A percentile compares a stretch with the other conserved stretches of the same genome.
Evolutionary conservation across 2,888 invertebrate genomes (phyloP).

Genomic region (Apodemia mormo): DNA sequence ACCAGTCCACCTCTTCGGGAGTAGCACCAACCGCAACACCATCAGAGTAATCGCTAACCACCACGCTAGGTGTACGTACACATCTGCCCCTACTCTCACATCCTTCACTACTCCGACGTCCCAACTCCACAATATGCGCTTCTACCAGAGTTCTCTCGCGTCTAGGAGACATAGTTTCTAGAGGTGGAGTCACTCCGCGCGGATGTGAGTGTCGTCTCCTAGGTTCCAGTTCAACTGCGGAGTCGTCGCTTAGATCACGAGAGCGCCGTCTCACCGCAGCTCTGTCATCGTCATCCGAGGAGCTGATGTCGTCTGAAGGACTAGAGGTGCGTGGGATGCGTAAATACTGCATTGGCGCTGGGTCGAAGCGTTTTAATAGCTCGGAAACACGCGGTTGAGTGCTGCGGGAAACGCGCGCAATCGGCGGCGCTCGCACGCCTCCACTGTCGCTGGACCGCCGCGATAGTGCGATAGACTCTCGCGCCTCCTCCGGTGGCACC

Average conservation of each 20-base stretch:
- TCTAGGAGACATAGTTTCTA: conserved; percentile 67
- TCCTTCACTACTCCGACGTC: conserved; percentile 76
- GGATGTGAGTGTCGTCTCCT: conserved; percentile 68
- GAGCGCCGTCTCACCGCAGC: conserved; percentile 71
- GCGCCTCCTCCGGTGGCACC: conserved; percentile 50
- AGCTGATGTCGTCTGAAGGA: conserved; percentile 70
- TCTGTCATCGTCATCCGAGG: conserved; percentile 75
- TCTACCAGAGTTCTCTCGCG: conserved; percentile 72
- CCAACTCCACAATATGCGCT: conserved; percentile 81
- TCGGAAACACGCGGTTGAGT: conserved; percentile 73
- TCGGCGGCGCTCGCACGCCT: conserved; percentile 64
- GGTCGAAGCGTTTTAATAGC: conserved; percentile 69
- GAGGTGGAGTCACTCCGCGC: conserved; percentile 65
- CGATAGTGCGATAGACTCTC: conserved; percentile 39
- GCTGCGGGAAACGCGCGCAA: conserved; percentile 61
- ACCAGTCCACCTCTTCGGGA: conserved; percentile 71
- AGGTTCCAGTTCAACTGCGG: conserved; percentile 80
- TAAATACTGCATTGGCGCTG: conserved; percentile 74
- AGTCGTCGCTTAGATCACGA: conserved; percentile 77
- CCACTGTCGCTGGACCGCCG: conserved; percentile 53
- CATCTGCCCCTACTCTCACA: conserved; percentile 77
- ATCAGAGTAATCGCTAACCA: conserved; percentile 93
- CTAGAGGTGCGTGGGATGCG: conserved; percentile 68
- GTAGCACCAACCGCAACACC: conserved; percentile 76
- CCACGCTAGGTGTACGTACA: conserved; percentile 92